These are phyloP conservation scores for Sclerodermus sp. DNA, from an alignment of 2,888 invertebrate species.

Conservation along the genomic window DNA sequence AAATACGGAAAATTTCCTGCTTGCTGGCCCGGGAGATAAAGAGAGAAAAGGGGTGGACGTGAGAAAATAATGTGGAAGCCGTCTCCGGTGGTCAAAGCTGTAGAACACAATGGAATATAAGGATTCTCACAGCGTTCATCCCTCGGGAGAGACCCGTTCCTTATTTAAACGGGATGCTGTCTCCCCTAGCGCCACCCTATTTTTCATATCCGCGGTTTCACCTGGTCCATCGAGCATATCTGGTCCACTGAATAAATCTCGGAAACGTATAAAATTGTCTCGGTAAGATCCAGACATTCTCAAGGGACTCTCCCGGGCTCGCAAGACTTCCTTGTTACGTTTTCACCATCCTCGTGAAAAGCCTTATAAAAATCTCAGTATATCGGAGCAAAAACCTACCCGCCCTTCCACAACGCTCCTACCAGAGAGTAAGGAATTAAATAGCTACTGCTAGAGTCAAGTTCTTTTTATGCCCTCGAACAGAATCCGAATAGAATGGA, in stretches of 20 bases:
- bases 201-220: slow-evolving; percentile 21
- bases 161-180: slow-evolving; percentile 34
- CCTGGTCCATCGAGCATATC: slow-evolving; percentile 16
- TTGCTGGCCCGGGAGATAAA: slow-evolving; percentile 10
- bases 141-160: slow-evolving; percentile 20
- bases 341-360: too few relatives aligned
- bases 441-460: too few relatives aligned
- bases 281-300: slow-evolving; percentile 7
- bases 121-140: slow-evolving; percentile 18
- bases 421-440: too few relatives aligned
- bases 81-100: slow-evolving; percentile 34
- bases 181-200: slow-evolving; percentile 11
- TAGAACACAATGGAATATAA: slow-evolving; percentile 28
- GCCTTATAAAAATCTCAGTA: too few relatives aligned
- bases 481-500: too few relatives aligned
- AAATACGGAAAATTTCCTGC: slow-evolving; percentile 17
- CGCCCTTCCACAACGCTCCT: too few relatives aligned
- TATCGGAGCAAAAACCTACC: too few relatives aligned
- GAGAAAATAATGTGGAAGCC: slow-evolving; percentile 30
- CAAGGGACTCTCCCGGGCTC: too few relatives aligned
- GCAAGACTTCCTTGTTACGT: too few relatives aligned
- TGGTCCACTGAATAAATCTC: slow-evolving; percentile 23
- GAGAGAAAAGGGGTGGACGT: slow-evolving; percentile 16
- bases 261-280: slow-evolving; percentile 18
- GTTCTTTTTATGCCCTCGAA: too few relatives aligned